phyloP scores from a whole-genome alignment of 2,797 vertebrate species.

The Leptoclinus maculatus region DNA sequence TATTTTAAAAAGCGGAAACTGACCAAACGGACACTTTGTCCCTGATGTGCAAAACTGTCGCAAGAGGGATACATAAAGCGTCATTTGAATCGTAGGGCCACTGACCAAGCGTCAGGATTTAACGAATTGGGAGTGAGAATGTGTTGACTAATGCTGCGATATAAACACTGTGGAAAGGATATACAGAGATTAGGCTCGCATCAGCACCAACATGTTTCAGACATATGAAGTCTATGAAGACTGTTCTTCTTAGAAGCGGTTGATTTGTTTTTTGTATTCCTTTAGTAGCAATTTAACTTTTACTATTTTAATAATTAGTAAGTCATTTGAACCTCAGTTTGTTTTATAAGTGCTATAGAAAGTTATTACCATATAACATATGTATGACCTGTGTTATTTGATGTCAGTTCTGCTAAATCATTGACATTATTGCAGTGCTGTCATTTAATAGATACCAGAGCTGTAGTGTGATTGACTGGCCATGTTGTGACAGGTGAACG shows the following conservation, averaged over 20 bases:
- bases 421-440: background rate
- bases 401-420: background rate
- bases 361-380: background rate
- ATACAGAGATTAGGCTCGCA: no score
- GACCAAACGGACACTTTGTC: no score
- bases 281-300: background rate
- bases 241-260: background rate
- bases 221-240: no score
- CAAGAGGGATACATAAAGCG: no score
- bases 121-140: no score
- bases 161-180: no score
- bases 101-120: no score
- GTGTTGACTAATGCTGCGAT: no score
- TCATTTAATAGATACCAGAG: background rate
- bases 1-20: no score
- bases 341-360: background rate
- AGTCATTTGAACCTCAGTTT: background rate
- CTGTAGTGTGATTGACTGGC: slow-evolving; percentile 14
- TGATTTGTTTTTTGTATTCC: background rate
- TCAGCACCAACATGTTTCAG: no score
- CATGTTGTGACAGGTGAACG: slow-evolving; percentile 85
- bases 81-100: no score
- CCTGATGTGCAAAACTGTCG: no score
- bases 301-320: background rate
- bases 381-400: background rate